phyloP scores from a whole-genome alignment of 1,140 invertebrate genomes.

The Papilio machaon region DNA sequence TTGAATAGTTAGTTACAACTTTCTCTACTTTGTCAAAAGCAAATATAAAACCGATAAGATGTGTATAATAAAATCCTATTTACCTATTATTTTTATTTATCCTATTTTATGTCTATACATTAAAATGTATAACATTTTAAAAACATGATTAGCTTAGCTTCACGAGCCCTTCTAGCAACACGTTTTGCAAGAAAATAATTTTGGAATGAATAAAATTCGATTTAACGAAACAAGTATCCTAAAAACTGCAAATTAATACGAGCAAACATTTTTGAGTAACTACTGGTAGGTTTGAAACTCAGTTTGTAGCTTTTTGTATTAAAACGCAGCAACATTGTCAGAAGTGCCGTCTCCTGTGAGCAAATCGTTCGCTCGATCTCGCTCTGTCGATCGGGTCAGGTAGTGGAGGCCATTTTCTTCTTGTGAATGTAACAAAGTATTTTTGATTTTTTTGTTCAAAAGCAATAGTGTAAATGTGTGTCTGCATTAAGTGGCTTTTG shows the following conservation, averaged over 20 bases:
- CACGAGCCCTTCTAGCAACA: too few relatives aligned
- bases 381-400: conserved; percentile 77
- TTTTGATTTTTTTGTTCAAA: conserved; percentile 62
- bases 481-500: conserved; percentile 69
- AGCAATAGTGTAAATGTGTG: conserved; percentile 74
- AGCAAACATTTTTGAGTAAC: not conserved
- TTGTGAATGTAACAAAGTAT: conserved; percentile 76
- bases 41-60: too few relatives aligned
- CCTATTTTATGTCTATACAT: too few relatives aligned
- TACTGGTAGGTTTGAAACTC: conserved; percentile 47
- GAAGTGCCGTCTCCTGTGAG: conserved; percentile 77
- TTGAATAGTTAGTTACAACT: too few relatives aligned
- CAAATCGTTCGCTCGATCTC: conserved; percentile 77
- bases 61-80: too few relatives aligned
- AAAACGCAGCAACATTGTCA: conserved; percentile 62
- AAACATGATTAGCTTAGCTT: too few relatives aligned
- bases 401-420: conserved; percentile 80
- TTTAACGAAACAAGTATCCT: not conserved
- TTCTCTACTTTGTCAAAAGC: too few relatives aligned
- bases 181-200: too few relatives aligned
- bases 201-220: too few relatives aligned
- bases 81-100: too few relatives aligned
- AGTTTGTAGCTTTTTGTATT: conserved; percentile 49
- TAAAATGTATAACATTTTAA: too few relatives aligned
- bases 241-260: not conserved